Evolutionary conservation across 2,113 vertebrate genomes (phyloP).

Genomic region (Solenodon paradoxus): DNA sequence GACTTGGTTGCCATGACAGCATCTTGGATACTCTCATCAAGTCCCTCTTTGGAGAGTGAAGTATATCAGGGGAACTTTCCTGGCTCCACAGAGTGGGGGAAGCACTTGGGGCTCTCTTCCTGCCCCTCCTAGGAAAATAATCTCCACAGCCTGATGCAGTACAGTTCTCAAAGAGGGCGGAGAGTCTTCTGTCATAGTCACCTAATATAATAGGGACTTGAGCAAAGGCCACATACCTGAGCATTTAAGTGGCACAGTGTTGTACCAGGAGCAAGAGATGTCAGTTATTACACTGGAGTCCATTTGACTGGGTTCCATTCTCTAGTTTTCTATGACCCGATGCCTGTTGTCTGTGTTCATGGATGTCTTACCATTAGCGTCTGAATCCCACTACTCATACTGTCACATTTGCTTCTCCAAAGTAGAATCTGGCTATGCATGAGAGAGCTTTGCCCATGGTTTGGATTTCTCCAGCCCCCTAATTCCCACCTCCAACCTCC

Average conservation of each 20-base stretch:
- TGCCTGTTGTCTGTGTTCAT: background rate
- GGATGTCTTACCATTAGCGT: background rate
- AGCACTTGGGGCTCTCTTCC: background rate
- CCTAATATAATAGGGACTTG: too few relatives aligned
- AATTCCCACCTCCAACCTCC: background rate
- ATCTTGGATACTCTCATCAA: slow-evolving; percentile 88
- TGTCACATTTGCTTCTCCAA: background rate
- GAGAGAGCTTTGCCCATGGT: background rate
- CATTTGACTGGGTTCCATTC: background rate
- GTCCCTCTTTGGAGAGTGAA: background rate
- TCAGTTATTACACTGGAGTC: background rate
- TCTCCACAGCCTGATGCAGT: slow-evolving; percentile 6
- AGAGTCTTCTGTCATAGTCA: too few relatives aligned
- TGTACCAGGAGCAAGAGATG: background rate
- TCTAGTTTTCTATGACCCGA: background rate
- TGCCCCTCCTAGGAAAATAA: slow-evolving; percentile 45
- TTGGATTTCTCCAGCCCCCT: too few relatives aligned
- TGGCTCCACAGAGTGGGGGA: background rate
- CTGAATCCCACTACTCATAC: background rate
- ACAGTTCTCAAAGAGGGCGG: background rate
- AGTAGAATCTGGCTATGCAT: background rate
- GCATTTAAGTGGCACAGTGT: background rate
- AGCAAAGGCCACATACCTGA: background rate
- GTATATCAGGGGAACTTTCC: background rate
- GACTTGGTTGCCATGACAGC: slow-evolving; percentile 92